Base-by-base conservation (phyloP, 2,888 invertebrate species). In the Meandrusa payeni region DNA sequence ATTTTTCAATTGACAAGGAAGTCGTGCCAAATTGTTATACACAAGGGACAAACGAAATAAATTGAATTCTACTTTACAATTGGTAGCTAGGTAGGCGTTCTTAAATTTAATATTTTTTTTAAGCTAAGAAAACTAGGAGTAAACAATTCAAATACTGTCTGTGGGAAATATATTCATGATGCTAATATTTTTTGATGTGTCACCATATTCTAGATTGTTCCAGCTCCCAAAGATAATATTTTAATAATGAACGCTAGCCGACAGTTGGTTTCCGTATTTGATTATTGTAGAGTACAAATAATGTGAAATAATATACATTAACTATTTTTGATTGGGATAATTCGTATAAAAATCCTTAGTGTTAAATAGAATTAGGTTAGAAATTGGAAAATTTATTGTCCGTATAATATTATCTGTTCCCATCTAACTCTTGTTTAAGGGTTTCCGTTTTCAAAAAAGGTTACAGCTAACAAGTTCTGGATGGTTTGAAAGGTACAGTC, bases 21-120 rank as follows among this genome's bases (percentile, higher is more conserved):
- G 58, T 55, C 61, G 73, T 76, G 76, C 76, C 73, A 76, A 76
- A 74, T 50, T 44, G 49, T 45, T 50, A 61, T 57, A 54, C 55
- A 59, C 53, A 57, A 55, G 51, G 52, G 58, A 47, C 48, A 39
- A 41, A 32, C 23, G 43, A 38, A 43, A 43, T 31, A 46, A 48
- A 54, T 50, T 48, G 52, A 60, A 55, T 55, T 57, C 51, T 47
- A 55, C 43, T 51, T 54, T 54, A 47, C 46, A 54, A 48, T 48
- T 51, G 24, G 43, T 64, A 64, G 61, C 40, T 64, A 66, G 64
- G 54, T 61, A 64, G 59, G 33, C 47, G 36, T 52, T 57, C 54
- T 49, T 54, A 47, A 55, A 53, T 53, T 52, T 49, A 32, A 53
- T 50, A 48, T 41, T 23, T 51, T 29, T 50, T 37, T 41, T 36